Conservation (phyloP, 1,140 invertebrate genomes). For the Chymomyza costata region DNA sequence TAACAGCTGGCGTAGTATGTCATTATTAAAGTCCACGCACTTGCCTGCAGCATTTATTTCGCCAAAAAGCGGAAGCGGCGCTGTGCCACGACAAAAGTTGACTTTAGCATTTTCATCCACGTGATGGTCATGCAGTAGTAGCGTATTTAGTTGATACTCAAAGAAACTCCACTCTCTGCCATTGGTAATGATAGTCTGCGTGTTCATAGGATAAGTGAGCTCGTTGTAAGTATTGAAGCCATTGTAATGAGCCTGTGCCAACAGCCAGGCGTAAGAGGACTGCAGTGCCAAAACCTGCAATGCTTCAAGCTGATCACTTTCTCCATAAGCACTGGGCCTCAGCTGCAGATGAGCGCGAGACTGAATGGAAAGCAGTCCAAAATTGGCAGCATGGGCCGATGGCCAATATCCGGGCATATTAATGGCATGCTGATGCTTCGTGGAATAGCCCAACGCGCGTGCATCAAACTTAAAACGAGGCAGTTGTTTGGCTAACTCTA, state of each 20-base stretch:
- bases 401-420: constrained; percentile 89
- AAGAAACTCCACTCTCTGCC: constrained; percentile 89
- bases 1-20: constrained; percentile 84
- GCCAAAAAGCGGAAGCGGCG: constrained; percentile 85
- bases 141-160: constrained; percentile 92
- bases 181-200: constrained; percentile 90
- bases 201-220: constrained; percentile 89
- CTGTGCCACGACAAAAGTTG: constrained; percentile 89
- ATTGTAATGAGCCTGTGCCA: constrained; percentile 88
- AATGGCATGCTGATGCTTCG: constrained; percentile 79
- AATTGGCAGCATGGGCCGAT: constrained; percentile 82
- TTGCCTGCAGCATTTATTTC: constrained; percentile 81
- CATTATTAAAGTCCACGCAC: constrained; percentile 87
- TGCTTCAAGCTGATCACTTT: constrained; percentile 78
- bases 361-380: constrained; percentile 85
- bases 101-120: constrained; percentile 80
- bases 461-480: constrained; percentile 79
- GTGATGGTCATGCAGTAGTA: constrained; percentile 79
- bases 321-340: constrained; percentile 74
- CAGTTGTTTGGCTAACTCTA: constrained; percentile 73
- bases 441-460: constrained; percentile 77
- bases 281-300: constrained; percentile 84
- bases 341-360: constrained; percentile 78
- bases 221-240: constrained; percentile 93
- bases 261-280: constrained; percentile 86